phyloP scores from a whole-genome alignment of 2,797 vertebrate genomes.

The Rhinatrema bivittatum region DNA sequence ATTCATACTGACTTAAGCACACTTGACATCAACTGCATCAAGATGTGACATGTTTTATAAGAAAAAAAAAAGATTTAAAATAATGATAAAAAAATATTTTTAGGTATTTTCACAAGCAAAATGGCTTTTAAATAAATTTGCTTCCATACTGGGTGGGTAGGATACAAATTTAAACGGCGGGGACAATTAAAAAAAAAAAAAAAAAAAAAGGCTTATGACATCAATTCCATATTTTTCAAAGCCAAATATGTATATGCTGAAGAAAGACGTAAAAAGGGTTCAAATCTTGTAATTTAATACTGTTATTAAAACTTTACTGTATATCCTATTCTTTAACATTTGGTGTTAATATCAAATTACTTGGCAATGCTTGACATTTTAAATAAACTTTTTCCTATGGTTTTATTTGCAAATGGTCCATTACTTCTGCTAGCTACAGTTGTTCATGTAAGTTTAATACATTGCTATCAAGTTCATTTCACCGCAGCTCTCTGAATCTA shows the following conservation, averaged over 20 bases:
- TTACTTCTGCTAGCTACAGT: conserved; percentile 61
- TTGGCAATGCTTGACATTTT: conserved; percentile 89
- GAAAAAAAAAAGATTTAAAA: conserved; percentile 65
- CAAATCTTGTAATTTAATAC: conserved; percentile 92
- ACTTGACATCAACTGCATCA: conserved; percentile 93
- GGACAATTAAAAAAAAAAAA: conserved; percentile 61
- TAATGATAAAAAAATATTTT: conserved; percentile 86
- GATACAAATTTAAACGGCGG: conserved; percentile 61
- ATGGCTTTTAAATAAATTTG: conserved; percentile 98
- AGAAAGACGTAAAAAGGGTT: conserved; percentile 66
- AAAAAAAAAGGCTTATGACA: conserved; percentile 66
- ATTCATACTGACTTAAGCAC: conserved; percentile 96
- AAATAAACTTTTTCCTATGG: conserved; percentile 82
- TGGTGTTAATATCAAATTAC: conserved; percentile 91
- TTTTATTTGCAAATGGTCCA: conserved; percentile 74
- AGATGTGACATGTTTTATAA: conserved; percentile 92
- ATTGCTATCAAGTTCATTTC: conserved; percentile 11
- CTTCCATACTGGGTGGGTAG: conserved; percentile 87
- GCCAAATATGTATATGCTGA: conserved; percentile 87
- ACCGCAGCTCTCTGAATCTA: conserved; percentile 13
- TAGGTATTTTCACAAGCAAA: conserved; percentile 98
- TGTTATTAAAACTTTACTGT: conserved; percentile 88
- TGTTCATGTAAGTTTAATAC: conserved; percentile 43
- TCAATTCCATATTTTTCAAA: conserved; percentile 86
- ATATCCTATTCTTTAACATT: conserved; percentile 95